A percentile compares a stretch with the other conserved stretches of the same genome.
phyloP scores from a whole-genome alignment of 1,140 invertebrate genomes.

The Micrasema longulum region DNA sequence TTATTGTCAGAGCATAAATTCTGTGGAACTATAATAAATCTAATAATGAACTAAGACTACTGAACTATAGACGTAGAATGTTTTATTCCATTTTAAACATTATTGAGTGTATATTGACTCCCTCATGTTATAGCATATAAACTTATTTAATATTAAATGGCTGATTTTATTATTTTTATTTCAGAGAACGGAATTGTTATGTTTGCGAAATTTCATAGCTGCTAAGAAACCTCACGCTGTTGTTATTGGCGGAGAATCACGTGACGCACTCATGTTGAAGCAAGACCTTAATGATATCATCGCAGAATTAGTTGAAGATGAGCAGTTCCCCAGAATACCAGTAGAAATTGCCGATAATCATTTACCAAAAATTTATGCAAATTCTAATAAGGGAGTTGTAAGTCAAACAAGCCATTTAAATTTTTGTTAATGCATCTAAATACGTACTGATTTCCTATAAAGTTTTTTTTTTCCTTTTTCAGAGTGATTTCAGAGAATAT shows the following conservation, averaged over 20 bases:
- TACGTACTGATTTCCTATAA: no score
- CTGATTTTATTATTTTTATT: constrained; percentile 31
- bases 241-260: constrained; percentile 89
- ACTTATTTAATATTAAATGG: no score
- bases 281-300: constrained; percentile 87
- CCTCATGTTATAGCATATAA: no score
- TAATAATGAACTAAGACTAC: no score
- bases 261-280: constrained; percentile 88
- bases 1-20: no score
- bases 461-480: constrained; percentile 48
- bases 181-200: constrained; percentile 84
- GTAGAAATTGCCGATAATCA: constrained; percentile 96
- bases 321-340: constrained; percentile 88
- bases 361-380: constrained; percentile 90
- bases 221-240: constrained; percentile 95
- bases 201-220: constrained; percentile 87
- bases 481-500: constrained; percentile 92
- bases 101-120: no score
- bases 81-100: no score
- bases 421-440: not conserved
- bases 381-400: constrained; percentile 87
- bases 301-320: constrained; percentile 80
- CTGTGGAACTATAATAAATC: no score
- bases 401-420: constrained; percentile 47
- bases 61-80: no score